Percentiles rank a stretch among this genome's conserved stretches.
Conservation (phyloP, 1,140 invertebrate genomes). For the Pachypeltis micranthus region DNA sequence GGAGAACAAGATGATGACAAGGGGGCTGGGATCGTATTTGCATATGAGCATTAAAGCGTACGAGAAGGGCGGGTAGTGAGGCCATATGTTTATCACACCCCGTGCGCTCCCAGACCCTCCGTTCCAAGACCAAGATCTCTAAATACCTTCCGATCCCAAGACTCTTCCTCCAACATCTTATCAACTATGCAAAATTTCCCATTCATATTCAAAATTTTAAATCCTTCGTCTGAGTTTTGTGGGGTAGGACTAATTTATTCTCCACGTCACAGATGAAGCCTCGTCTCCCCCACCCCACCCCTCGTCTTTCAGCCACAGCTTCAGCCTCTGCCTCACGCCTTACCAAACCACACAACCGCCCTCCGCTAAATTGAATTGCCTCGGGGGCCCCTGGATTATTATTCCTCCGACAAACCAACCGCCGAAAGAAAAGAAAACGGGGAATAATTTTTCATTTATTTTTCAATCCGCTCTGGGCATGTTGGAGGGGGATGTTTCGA, state of each 20-base stretch:
- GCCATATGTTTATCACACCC: conserved; percentile 11
- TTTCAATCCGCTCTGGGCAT: conserved; percentile 16
- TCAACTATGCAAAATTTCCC: conserved; percentile 72
- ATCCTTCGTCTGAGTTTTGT: conserved; percentile 38
- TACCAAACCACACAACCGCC: too few relatives aligned
- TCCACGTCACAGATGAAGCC: conserved; percentile 13
- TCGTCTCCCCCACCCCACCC: neutral
- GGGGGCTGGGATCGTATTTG: neutral
- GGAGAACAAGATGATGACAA: neutral
- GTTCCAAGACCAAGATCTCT: conserved; percentile 6
- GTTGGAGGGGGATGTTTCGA: neutral
- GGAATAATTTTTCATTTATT: conserved; percentile 24
- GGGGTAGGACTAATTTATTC: conserved; percentile 40
- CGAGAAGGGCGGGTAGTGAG: neutral
- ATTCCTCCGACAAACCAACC: conserved; percentile 13
- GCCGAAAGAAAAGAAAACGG: conserved; percentile 9
- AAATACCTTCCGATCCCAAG: conserved; percentile 20
- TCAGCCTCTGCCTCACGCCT: too few relatives aligned
- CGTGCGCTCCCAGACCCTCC: neutral
- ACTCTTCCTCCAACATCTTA: conserved; percentile 41
- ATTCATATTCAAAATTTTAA: conserved; percentile 83
- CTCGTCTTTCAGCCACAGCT: neutral
- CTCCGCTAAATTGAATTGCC: conserved; percentile 23
- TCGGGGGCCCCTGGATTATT: conserved; percentile 7
- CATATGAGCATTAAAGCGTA: conserved; percentile 12